phyloP scores from a whole-genome alignment of 2,888 invertebrate species.

The Heliconius aoede region DNA sequence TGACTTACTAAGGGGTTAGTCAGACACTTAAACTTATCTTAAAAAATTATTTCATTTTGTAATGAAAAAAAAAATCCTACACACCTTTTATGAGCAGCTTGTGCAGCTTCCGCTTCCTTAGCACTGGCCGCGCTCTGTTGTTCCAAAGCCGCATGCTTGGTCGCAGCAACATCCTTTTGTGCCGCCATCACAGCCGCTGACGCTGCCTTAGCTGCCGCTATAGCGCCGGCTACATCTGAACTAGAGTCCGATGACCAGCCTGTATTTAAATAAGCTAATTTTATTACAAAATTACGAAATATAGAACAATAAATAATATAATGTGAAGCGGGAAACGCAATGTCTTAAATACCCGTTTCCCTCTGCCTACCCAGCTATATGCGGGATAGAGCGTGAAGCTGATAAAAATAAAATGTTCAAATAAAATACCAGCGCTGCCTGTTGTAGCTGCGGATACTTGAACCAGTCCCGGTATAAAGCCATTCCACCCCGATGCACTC shows the following conservation, averaged over 20 bases:
- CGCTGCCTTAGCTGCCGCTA: conserved; percentile 89
- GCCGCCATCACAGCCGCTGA: conserved; percentile 87
- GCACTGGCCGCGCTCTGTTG: conserved; percentile 89
- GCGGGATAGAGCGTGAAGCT: no score
- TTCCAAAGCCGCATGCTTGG: conserved; percentile 87
- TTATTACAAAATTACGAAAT: no score
- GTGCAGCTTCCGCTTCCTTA: conserved; percentile 88
- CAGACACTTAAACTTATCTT: no score
- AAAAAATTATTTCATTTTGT: no score
- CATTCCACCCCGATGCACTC: conserved; percentile 59
- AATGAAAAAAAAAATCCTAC: no score
- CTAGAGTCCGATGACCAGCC: conserved; percentile 73
- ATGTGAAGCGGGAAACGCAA: no score
- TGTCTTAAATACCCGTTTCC: no score
- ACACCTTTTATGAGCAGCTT: conserved; percentile 84
- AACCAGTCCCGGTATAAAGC: conserved; percentile 50
- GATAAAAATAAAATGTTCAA: neutral
- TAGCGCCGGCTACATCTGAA: conserved; percentile 88
- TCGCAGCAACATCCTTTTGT: conserved; percentile 88
- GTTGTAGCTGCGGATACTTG: conserved; percentile 41
- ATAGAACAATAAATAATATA: no score
- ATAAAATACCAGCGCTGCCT: conserved; percentile 38
- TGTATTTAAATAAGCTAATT: conserved; percentile 22
- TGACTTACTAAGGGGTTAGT: no score
- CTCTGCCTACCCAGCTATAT: no score